A percentile compares a stretch with the other conserved stretches of the same genome.
These are phyloP conservation scores for Thecocarcelia acutangulata DNA, from an alignment of 2,888 invertebrate genomes.

Conservation along the genomic window DNA sequence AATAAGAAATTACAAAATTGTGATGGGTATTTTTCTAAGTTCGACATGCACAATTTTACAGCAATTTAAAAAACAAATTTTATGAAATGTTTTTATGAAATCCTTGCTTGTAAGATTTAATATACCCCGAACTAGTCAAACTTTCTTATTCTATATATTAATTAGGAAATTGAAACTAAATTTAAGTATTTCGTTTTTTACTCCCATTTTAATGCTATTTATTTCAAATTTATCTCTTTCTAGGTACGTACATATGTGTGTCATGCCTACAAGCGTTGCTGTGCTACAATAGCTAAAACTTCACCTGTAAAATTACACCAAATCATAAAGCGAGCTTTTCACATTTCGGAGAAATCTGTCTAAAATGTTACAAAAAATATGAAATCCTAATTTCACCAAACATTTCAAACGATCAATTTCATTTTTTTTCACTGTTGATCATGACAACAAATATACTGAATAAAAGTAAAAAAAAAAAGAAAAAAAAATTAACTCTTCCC, in stretches of 20 bases:
- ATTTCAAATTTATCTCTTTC: constrained; percentile 3
- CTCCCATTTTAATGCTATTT: background rate
- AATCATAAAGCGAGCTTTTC: constrained; percentile 46
- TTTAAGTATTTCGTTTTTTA: too few relatives aligned
- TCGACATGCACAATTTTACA: too few relatives aligned
- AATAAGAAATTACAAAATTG: too few relatives aligned
- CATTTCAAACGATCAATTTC: constrained; percentile 67
- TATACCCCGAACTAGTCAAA: too few relatives aligned
- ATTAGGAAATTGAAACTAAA: too few relatives aligned
- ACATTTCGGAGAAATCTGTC: constrained; percentile 61
- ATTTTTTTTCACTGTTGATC: constrained; percentile 47
- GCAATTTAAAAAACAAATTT: too few relatives aligned
- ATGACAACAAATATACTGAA: constrained; percentile 58
- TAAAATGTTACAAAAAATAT: constrained; percentile 26
- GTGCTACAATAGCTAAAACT: background rate
- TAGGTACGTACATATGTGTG: constrained; percentile 36
- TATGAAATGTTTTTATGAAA: too few relatives aligned
- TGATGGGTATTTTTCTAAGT: too few relatives aligned
- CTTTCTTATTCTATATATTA: too few relatives aligned
- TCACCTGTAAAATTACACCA: background rate
- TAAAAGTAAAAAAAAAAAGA: too few relatives aligned
- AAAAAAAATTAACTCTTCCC: constrained; percentile 57
- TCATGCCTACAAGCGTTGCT: too few relatives aligned
- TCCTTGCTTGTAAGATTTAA: too few relatives aligned
- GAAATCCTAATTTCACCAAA: constrained; percentile 69